Evolutionary conservation across 2,113 vertebrate genomes (phyloP).

Genomic region (Coryphaenoides rupestris): DNA sequence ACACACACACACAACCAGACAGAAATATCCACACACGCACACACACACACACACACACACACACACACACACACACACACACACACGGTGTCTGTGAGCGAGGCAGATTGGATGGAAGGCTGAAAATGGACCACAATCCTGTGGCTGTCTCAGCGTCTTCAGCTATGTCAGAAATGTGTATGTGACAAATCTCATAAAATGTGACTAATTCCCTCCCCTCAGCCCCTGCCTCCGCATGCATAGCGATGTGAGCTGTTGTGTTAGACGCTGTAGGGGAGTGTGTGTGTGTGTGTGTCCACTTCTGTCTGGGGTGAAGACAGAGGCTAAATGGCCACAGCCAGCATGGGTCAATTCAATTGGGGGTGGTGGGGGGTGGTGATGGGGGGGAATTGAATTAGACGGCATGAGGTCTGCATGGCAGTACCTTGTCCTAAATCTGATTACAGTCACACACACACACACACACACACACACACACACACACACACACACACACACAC

Average conservation of each 20-base stretch:
- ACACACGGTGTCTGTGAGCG: no score
- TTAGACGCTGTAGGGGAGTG: slow-evolving; percentile 19
- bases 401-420: slow-evolving; percentile 68
- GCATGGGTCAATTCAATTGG: slow-evolving; percentile 67
- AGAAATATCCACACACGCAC: no score
- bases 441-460: slow-evolving; percentile 52
- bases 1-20: no score
- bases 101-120: neutral
- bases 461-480: slow-evolving; percentile 18
- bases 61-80: no score
- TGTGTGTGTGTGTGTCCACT: slow-evolving; percentile 12
- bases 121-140: slow-evolving; percentile 23
- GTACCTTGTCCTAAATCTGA: slow-evolving; percentile 67
- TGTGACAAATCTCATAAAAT: slow-evolving; percentile 51
- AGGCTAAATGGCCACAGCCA: slow-evolving; percentile 58
- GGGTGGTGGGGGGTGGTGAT: no score
- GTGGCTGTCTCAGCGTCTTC: slow-evolving; percentile 22
- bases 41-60: no score
- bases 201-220: slow-evolving; percentile 20
- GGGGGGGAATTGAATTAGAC: slow-evolving; percentile 70
- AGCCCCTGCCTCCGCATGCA: slow-evolving; percentile 27
- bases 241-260: slow-evolving; percentile 33
- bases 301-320: slow-evolving; percentile 15
- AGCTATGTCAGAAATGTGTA: slow-evolving; percentile 44
- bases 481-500: slow-evolving; percentile 9